Conservation (phyloP, 2,888 invertebrate species). For the Leuctra nigra region DNA sequence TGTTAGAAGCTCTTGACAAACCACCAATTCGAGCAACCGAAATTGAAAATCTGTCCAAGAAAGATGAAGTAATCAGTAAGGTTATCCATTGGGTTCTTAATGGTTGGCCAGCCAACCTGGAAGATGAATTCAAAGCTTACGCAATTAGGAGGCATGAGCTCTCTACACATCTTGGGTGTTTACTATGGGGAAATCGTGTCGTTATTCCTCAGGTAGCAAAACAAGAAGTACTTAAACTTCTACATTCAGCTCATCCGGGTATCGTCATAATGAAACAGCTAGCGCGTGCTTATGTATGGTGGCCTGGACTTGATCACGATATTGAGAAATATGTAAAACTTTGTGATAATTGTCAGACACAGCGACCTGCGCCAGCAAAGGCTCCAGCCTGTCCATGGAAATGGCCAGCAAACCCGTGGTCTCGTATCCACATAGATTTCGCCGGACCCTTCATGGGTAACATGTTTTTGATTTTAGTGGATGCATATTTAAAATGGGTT, state of each 20-base stretch:
- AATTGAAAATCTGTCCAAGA: no score
- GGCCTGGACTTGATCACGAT: conserved; percentile 22
- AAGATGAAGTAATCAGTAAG: neutral
- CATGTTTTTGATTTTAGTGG: conserved; percentile 28
- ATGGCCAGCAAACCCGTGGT: conserved; percentile 28
- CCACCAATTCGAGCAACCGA: no score
- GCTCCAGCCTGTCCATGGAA: conserved; percentile 29
- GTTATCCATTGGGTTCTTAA: no score
- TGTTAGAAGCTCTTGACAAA: no score
- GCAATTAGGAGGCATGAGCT: neutral
- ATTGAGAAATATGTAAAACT: conserved; percentile 22
- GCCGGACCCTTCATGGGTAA: conserved; percentile 29
- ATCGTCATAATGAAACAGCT: conserved; percentile 10
- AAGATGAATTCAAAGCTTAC: no score
- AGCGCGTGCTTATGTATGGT: conserved; percentile 27
- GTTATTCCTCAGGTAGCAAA: conserved; percentile 24
- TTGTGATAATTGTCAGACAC: conserved; percentile 23
- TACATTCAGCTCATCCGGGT: neutral
- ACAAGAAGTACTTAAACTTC: no score
- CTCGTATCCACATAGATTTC: conserved; percentile 30
- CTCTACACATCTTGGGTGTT: conserved; percentile 22
- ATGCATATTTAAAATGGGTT: conserved; percentile 30
- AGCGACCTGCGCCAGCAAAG: conserved; percentile 26
- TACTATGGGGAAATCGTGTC: conserved; percentile 29
- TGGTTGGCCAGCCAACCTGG: no score